A percentile compares a stretch with the other conserved stretches of the same genome.
Evolutionary conservation across 2,113 vertebrate genomes (phyloP).

Genomic region (Neoarius graeffei): DNA sequence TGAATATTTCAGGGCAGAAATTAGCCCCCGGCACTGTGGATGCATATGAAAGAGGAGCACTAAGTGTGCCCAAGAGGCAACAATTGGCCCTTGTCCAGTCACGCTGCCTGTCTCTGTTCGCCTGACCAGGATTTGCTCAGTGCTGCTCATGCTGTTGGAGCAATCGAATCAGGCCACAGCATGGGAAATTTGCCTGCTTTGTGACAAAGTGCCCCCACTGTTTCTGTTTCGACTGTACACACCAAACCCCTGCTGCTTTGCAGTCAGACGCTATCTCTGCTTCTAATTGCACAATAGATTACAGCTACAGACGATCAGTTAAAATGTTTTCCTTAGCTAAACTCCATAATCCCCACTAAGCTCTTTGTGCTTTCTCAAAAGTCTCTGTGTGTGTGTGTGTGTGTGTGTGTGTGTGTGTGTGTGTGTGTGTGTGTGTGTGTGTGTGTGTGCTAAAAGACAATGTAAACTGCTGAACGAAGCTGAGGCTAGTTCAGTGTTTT

Average conservation of each 20-base stretch:
- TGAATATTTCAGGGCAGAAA: constrained; percentile 60
- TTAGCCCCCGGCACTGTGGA: constrained; percentile 45
- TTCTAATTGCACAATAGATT: constrained; percentile 53
- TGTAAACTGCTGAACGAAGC: constrained; percentile 17
- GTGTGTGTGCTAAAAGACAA: constrained; percentile 17
- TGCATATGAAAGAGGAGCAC: constrained; percentile 52
- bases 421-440: constrained; percentile 8
- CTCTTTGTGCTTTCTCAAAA: constrained; percentile 42
- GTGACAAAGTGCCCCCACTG: neutral
- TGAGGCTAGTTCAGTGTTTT: constrained; percentile 43
- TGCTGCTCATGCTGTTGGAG: constrained; percentile 9
- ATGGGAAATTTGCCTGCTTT: neutral
- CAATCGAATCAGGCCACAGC: constrained; percentile 25
- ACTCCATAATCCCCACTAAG: constrained; percentile 53
- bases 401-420: constrained; percentile 1
- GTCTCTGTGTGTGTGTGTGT: constrained; percentile 25
- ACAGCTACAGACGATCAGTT: constrained; percentile 51
- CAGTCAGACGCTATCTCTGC: constrained; percentile 28
- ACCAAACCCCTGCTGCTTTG: constrained; percentile 32
- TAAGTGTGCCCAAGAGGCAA: constrained; percentile 55
- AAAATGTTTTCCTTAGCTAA: constrained; percentile 53
- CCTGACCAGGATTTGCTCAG: constrained; percentile 32
- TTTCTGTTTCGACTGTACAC: neutral
- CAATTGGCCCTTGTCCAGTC: constrained; percentile 50
- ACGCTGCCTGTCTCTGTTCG: constrained; percentile 6